Evolutionary conservation across 2,113 vertebrate genomes (phyloP), one percentile per base, ranked within the genome.

Genomic region (Toxotes jaculatrix): DNA sequence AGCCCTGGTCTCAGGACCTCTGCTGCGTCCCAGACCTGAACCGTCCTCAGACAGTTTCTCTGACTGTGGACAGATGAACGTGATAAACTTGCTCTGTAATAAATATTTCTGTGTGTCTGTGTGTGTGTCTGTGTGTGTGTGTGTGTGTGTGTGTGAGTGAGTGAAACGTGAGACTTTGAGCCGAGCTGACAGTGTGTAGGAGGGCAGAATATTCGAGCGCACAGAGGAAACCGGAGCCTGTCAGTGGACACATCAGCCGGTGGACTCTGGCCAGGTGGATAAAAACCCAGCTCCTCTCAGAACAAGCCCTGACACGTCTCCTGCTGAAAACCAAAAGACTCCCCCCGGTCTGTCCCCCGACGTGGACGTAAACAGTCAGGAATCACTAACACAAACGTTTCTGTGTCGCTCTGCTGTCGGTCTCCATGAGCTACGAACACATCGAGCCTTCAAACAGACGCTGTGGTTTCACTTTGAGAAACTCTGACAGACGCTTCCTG

Each of bases 141-240:
- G 45, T 47, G 45, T 53, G 49, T n/a, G 49, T 53, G 49, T 53
- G 36, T 38, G 36, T 38, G 36, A 4, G 36, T 9, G 1, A 14
- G 43, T 2, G 36, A 40, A 27, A 56, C 38, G 2, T 57, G 38
- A 55, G 23, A 27, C 49, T 6, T 6, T 36, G 36, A 36, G 36
- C 34, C 7, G 36, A 77, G 7, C 42, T 7, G 4, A 36, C 4
- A 0, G 36, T 36, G 36, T 4, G 63, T 34, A 68, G 40, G n/a
- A 56, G 40, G 38, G 79, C 61, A 64, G 47, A 75, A 61, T 65
- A 75, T 17, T 70, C 7, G 36, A 27, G 36, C 45, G 13, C 9
- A 13, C n/a, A 40, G 36, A 27, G 61, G 32, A n/a, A 43, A 16
- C 55, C 3, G 5, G 4, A 0, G 13, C 7, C 66, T 31, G 31